Evolutionary conservation across 2,888 invertebrate species (phyloP), one percentile per base, ranked within the genome.

Genomic region (Encarsia formosa): DNA sequence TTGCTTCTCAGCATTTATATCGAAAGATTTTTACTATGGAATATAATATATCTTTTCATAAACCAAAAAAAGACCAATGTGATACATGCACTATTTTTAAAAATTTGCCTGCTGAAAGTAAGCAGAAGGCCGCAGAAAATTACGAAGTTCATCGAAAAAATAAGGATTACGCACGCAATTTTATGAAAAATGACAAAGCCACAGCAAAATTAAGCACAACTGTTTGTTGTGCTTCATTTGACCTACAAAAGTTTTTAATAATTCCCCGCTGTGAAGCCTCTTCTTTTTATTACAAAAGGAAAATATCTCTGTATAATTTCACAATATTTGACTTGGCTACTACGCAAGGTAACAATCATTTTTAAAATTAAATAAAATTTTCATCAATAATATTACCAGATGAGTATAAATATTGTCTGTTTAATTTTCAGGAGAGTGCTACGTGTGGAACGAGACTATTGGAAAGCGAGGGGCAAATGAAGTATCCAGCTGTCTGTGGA

Each of bases 271-370:
- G 38, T 3, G 16, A 37, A 22, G 13, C 26, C 15, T 38, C 39
- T 6, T n/a, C n/a, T 11, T 15, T 47, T 24, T 47, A 39, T 15
- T 34, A 34, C n/a, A 34, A 34, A 15, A 11, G 34, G 34, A 34
- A 34, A 34, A 5, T 34, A n/a, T 38, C 42, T 13, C 13, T 47
- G 15, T 35, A 47, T 16, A 41, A 52, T 37, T 37, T 47, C 32
- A 47, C 47, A 19, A 35, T 52, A 15, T 52, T 35, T 29, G 42
- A 52, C 22, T 31, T 38, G 11, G 16, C 24, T 11, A 46, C 18
- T 15, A 38, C 11, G 26, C 20, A 38, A 29, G 46, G 8, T 29
- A n/a, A n/a, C n/a, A n/a, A n/a, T n/a, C n/a, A n/a, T n/a, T n/a
- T n/a, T n/a, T n/a, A n/a, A n/a, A n/a, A n/a, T n/a, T n/a, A n/a